phyloP scores from a whole-genome alignment of 1,140 invertebrate genomes.

The Caenorhabditis briggsae region DNA sequence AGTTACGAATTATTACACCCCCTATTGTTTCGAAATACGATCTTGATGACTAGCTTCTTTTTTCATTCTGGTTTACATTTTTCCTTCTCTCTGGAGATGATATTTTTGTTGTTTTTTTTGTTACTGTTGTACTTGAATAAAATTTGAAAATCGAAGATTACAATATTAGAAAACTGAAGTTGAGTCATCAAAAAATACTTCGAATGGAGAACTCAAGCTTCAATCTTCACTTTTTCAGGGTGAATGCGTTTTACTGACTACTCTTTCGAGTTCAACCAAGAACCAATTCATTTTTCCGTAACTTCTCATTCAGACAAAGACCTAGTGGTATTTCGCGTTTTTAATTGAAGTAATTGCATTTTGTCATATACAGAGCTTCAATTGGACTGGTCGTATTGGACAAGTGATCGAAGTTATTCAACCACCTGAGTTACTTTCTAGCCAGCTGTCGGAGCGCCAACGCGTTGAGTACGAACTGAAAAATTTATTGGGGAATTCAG shows the following conservation, averaged over 20 bases:
- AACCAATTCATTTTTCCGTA: conserved; percentile 58
- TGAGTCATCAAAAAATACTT: conserved; percentile 1
- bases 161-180: not conserved
- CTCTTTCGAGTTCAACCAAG: conserved; percentile 58
- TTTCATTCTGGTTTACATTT: not conserved
- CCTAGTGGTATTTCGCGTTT: conserved; percentile 38
- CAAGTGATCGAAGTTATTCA: conserved; percentile 65
- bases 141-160: not conserved
- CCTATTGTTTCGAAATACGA: conserved; percentile 52
- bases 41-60: conserved; percentile 59
- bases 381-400: conserved; percentile 59
- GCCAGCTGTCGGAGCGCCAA: conserved; percentile 18
- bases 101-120: not conserved
- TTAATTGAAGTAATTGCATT: not conserved
- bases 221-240: not conserved
- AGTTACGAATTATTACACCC: not conserved
- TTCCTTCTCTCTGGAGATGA: not conserved
- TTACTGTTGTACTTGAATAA: conserved; percentile 17
- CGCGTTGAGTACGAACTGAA: conserved; percentile 65
- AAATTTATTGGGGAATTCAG: conserved; percentile 57
- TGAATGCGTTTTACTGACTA: conserved; percentile 53
- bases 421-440: conserved; percentile 35
- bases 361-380: conserved; percentile 58
- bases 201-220: not conserved
- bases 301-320: conserved; percentile 50